Evolutionary conservation across 2,797 vertebrate genomes (phyloP), one percentile per base, ranked within the genome.

Genomic region (Argyrosomus regius): DNA sequence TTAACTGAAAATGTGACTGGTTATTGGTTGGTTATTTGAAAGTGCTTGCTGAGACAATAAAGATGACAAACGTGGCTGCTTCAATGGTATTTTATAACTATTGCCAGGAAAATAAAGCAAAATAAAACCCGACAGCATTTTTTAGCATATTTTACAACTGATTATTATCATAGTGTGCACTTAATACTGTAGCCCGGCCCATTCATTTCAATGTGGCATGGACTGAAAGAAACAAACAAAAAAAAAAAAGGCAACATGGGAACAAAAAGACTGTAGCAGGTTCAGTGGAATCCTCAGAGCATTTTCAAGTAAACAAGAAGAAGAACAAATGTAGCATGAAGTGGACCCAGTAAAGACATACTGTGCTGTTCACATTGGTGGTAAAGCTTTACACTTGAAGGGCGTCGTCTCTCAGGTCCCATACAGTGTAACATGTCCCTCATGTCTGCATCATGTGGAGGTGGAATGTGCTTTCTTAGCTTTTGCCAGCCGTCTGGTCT

Each of bases 171-270:
- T 81, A 78, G 78, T 93, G 89, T 91, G 82, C 84, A 88, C 77
- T 83, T 91, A 91, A 92, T 92, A 93, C 91, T 92, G 91, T 83
- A 91, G 89, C 89, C 91, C 91, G 85, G 72, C 91, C 85, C 87
- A 81, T 80, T 85, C 35, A 39, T 39, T 39, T 39, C 35, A 79
- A 69, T 24, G 35, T 57, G 65, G 73, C 26, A 58, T 75, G 72
- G 61, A 70, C 39, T 35, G 22, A 46, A 3, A 69, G 66, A 79
- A 64, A 39, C 31, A 35, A 35, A 35, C 31, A 39, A 75, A 63
- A 58, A 43, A 58, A 56, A 45, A 24, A 68, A 81, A 89, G 87
- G 87, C 90, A 90, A 88, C 76, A 72, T 63, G 57, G 75, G 83
- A 83, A 82, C 54, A 74, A 85, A 69, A 72, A 72, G 46, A 82